A percentile compares a stretch with the other conserved stretches of the same genome.
phyloP scores from a whole-genome alignment of 2,113 vertebrate genomes.

The Chaenocephalus aceratus region DNA sequence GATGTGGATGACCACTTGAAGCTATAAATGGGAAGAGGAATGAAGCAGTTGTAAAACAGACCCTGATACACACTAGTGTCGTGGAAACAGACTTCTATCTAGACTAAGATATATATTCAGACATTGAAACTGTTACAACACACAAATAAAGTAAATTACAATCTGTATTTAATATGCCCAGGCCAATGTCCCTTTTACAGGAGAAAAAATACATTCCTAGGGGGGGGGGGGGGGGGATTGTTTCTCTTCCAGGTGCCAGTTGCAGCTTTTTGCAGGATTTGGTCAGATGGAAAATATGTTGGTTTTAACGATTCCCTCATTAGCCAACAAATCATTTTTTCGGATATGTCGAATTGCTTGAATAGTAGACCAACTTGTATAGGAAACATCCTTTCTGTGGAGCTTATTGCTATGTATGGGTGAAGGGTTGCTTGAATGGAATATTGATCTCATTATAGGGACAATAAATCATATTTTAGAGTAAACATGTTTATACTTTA shows the following conservation, averaged over 20 bases:
- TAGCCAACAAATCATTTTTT: not conserved
- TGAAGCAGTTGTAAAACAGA: slow-evolving; percentile 9
- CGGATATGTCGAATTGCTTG: too few species aligned
- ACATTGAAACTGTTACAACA: not conserved
- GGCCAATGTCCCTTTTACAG: not conserved
- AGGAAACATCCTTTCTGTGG: not conserved
- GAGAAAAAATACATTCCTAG: not conserved
- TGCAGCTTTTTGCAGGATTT: not conserved
- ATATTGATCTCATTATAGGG: not conserved
- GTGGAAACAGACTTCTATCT: not conserved
- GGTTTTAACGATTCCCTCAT: not conserved
- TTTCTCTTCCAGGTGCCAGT: not conserved
- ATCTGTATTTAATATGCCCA: not conserved
- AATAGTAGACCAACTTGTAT: not conserved
- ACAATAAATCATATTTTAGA: not conserved
- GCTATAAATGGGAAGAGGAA: slow-evolving; percentile 61
- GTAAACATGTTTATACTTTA: not conserved
- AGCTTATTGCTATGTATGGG: not conserved
- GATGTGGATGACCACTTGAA: slow-evolving; percentile 26
- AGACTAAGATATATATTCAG: not conserved
- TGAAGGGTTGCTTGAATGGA: not conserved
- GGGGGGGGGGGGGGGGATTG: not conserved
- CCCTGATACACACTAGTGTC: slow-evolving; percentile 16
- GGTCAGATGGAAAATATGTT: too few species aligned
- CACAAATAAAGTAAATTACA: not conserved